These are phyloP conservation scores for Cataglyphis hispanica DNA, from an alignment of 1,140 invertebrate genomes.

Conservation along the genomic window DNA sequence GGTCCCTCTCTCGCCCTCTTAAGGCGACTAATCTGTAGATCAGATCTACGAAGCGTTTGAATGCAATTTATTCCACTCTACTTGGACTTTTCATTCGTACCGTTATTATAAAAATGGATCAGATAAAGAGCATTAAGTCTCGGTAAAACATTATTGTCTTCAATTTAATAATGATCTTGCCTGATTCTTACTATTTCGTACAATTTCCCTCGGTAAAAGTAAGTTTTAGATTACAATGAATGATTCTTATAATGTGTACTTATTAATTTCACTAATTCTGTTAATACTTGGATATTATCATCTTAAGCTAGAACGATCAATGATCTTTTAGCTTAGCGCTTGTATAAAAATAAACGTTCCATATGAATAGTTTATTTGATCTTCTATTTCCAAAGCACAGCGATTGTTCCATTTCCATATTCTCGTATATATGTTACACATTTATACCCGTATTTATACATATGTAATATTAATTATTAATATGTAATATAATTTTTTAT, in stretches of 20 bases:
- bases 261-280: neutral
- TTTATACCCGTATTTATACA: neutral
- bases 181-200: neutral
- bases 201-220: neutral
- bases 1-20: neutral
- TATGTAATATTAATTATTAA: neutral
- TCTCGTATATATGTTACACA: neutral
- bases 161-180: neutral
- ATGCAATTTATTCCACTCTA: neutral
- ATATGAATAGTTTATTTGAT: neutral
- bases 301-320: slow-evolving; percentile 27
- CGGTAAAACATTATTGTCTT: neutral
- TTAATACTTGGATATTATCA: neutral
- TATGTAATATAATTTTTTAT: neutral
- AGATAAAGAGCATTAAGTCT: neutral
- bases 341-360: slow-evolving; percentile 8
- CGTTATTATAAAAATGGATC: slow-evolving; percentile 7
- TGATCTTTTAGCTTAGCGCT: slow-evolving; percentile 4
- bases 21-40: neutral
- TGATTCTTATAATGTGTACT: neutral
- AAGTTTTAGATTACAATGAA: neutral
- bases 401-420: slow-evolving; percentile 19
- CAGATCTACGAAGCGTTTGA: neutral
- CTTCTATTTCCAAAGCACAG: neutral
- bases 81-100: neutral